phyloP scores from a whole-genome alignment of 35 echinoderm and acorn worm genomes.

The Lytechinus variegatus region DNA sequence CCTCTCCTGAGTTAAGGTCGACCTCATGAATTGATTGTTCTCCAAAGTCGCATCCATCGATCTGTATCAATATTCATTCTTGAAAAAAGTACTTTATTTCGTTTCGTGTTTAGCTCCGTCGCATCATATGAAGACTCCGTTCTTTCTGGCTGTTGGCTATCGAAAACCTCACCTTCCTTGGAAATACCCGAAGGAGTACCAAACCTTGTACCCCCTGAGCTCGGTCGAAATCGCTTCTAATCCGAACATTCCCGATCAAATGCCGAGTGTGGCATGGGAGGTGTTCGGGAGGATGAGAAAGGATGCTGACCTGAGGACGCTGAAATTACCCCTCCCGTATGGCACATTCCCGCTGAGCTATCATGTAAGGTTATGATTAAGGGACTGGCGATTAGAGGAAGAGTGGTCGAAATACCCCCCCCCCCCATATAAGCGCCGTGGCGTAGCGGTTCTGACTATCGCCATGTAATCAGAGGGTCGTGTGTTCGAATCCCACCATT shows the following conservation, averaged over 20 bases:
- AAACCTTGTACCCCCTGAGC: conserved; percentile 64
- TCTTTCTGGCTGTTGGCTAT: conserved; percentile 85
- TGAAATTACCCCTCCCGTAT: conserved; percentile 89
- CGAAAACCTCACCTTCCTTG: conserved; percentile 90
- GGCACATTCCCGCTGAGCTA: conserved; percentile 74
- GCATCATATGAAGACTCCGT: conserved; percentile 13
- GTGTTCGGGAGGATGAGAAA: conserved; percentile 60
- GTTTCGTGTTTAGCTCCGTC: too few species aligned
- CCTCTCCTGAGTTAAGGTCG: too few species aligned
- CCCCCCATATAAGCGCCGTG: neutral
- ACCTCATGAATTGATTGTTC: too few species aligned
- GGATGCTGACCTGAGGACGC: conserved; percentile 65
- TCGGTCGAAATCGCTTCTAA: conserved; percentile 64
- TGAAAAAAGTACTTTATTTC: too few species aligned
- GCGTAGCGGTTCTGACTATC: neutral
- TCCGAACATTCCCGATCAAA: conserved; percentile 54
- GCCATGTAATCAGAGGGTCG: neutral
- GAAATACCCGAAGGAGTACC: conserved; percentile 74
- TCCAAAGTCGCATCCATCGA: too few species aligned
- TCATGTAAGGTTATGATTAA: conserved; percentile 73
- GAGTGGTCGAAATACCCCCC: neutral
- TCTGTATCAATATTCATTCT: too few species aligned
- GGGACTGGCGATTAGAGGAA: neutral
- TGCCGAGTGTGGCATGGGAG: conserved; percentile 83
- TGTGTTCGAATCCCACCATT: neutral